Base-by-base conservation (phyloP, 2,113 vertebrate species). In the Tetrao urogallus region DNA sequence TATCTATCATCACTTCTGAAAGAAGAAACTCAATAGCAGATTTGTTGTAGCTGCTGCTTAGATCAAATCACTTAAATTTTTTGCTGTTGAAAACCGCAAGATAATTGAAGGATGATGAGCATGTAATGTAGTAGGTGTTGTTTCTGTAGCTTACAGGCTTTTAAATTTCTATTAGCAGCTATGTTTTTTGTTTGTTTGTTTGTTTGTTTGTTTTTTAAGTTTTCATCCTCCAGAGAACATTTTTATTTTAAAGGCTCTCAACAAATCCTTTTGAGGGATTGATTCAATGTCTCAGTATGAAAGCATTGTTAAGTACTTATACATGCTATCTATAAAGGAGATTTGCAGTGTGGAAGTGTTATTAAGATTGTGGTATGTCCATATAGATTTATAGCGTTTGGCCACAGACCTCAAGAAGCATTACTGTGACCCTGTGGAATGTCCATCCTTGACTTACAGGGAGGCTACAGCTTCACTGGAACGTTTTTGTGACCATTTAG, bases 51-150 rank as follows among this genome's bases (percentile, higher is more conserved):
- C 61, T 90, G 67, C 54, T 87, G 47, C 94, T 91, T 75, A 69
- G 72, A 94, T 95, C 79, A 91, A 90, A 91, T 73, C 17, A 18
- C 63, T 94, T 83, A 50, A 27, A 48, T 72, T 97, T 92, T 92
- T 81, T 72, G n/a, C 77, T 87, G 1, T 54, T 89, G 36, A 66
- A 88, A 90, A 76, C 85, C 73, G 66, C 38, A 66, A 70, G 56
- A 80, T 93, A 86, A 75, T 90, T 82, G 75, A 89, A 82, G 69
- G 84, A 42, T 81, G 84, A 42, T 81, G 91, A 54, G 57, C 75
- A 5, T 45, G 12, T 83, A 73, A 94, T 48, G 40, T 88, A 81
- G 72, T 75, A 14, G 0, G 1, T 80, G n/a, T 43, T 92, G 69
- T 86, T 94, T 92, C 57, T 82, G 3, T 64, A 54, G 58, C n/a